A percentile compares a stretch with the other conserved stretches of the same genome.
phyloP scores from a whole-genome alignment of 2,797 vertebrate species.

The Micromesistius poutassou region DNA sequence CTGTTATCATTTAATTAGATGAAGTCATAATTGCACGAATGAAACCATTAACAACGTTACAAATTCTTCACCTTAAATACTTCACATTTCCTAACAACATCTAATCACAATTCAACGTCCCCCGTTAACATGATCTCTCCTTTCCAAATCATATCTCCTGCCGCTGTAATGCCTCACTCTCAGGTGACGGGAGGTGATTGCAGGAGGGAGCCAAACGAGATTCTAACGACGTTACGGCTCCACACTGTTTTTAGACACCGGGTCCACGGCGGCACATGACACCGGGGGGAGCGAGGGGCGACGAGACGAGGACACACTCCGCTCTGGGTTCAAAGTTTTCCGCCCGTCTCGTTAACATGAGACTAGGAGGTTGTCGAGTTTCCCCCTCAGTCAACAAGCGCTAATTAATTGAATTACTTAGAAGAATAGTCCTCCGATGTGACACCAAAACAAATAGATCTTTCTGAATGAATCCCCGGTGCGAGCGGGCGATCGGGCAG shows the following conservation, averaged over 20 bases:
- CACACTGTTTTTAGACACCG: not conserved
- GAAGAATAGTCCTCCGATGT: slow-evolving; percentile 42
- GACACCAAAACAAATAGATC: slow-evolving; percentile 56
- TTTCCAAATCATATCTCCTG: not conserved
- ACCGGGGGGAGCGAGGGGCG: no score
- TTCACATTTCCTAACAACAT: not conserved
- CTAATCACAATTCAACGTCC: not conserved
- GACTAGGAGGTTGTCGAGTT: slow-evolving; percentile 57
- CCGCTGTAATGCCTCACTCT: not conserved
- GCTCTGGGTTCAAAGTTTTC: slow-evolving; percentile 25
- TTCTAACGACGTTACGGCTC: not conserved
- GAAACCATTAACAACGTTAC: not conserved
- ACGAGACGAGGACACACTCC: not conserved
- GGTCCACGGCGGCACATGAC: not conserved
- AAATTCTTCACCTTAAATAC: not conserved
- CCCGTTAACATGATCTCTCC: not conserved
- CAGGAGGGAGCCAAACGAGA: not conserved
- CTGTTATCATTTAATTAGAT: slow-evolving; percentile 1
- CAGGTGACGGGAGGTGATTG: not conserved
- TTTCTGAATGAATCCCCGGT: slow-evolving; percentile 36
- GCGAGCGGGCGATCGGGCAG: slow-evolving; percentile 44
- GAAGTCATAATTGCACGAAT: slow-evolving; percentile 14
- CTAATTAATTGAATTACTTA: slow-evolving; percentile 60
- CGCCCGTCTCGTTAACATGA: slow-evolving; percentile 49
- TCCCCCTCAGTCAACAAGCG: slow-evolving; percentile 47